Conservation (phyloP, 2,797 vertebrate species). For the Mallotus villosus region DNA sequence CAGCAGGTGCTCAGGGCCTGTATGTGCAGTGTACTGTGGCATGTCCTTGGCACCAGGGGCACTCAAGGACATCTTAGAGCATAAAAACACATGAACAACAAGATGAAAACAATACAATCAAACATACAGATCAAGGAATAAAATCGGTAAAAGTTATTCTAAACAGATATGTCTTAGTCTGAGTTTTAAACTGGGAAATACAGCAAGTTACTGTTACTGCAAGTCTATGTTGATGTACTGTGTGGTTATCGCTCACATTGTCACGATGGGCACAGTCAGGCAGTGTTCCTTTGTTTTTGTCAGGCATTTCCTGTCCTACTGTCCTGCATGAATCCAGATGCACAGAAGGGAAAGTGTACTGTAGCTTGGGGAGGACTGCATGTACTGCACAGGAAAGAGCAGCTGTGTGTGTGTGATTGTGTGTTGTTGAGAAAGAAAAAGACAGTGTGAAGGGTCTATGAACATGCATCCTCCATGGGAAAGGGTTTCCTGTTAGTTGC, state of each 20-base stretch:
- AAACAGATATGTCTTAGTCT: too few relatives aligned
- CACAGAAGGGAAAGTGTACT: constrained; percentile 8
- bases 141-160: too few relatives aligned
- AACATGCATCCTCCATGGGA: constrained; percentile 40
- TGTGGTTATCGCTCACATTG: background rate
- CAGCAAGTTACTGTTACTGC: background rate
- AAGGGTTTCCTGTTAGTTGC: constrained; percentile 46
- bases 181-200: too few relatives aligned
- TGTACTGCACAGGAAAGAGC: constrained; percentile 48
- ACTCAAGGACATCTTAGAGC: too few relatives aligned
- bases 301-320: constrained; percentile 14
- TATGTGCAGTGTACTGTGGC: background rate
- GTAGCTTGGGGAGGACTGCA: constrained; percentile 16
- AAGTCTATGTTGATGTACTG: constrained; percentile 14
- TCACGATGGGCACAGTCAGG: background rate
- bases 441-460: constrained; percentile 2
- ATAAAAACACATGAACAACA: too few relatives aligned
- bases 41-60: constrained; percentile 12
- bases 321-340: constrained; percentile 1
- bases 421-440: constrained; percentile 15
- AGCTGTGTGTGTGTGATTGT: constrained; percentile 19
- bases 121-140: too few relatives aligned
- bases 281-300: constrained; percentile 20
- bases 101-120: too few relatives aligned
- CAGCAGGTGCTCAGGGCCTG: background rate